Base-by-base conservation (phyloP, 2,113 vertebrate genomes). In the Pseudois nayaur region DNA sequence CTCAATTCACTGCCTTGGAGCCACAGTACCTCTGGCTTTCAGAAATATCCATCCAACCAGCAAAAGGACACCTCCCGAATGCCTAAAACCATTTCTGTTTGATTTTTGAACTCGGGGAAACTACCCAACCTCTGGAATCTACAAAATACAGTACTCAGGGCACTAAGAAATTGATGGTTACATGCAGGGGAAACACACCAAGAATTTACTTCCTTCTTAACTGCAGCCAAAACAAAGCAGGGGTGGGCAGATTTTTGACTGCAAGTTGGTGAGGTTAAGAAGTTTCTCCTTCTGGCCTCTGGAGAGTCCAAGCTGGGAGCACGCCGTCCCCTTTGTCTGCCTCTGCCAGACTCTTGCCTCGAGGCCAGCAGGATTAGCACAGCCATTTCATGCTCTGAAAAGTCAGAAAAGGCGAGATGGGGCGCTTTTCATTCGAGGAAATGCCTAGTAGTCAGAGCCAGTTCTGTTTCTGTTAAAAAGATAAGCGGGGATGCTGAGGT, bases 331-430 rank as follows among this genome's bases (percentile, higher is more conserved):
- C 81, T 98, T 98, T 98, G 96, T 97, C 67, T 76, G 93, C 43
- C 89, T 87, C 60, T 10, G 86, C 84, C 87, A 85, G 90, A 54
- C 88, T 97, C 91, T 92, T 93, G 97, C 97, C 97, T 97, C 9
- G 64, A 97, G 93, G 95, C 90, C 96, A 94, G 90, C 36, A 96
- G 93, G 96, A 97, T 98, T 96, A 97, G 91, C 94, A 91, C 57
- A 82, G 89, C 74, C 93, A 98, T 98, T 98, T 98, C 97, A 98
- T 98, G 97, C 98, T 98, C 98, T 98, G 94, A 98, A 98, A 98
- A 98, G 93, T 97, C 96, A 98, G 96, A 98, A 98, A 98, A 96
- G 96, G 86, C 29, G 21, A 96, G 71, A 97, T 71, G 29, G 79
- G 54, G 12, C 94, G 95, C 97, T 95, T 98, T 98, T 95, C 91